Evolutionary conservation across 1,140 invertebrate species (phyloP), one percentile per base, ranked within the genome.

Genomic region (Tetramorium parvispinum): DNA sequence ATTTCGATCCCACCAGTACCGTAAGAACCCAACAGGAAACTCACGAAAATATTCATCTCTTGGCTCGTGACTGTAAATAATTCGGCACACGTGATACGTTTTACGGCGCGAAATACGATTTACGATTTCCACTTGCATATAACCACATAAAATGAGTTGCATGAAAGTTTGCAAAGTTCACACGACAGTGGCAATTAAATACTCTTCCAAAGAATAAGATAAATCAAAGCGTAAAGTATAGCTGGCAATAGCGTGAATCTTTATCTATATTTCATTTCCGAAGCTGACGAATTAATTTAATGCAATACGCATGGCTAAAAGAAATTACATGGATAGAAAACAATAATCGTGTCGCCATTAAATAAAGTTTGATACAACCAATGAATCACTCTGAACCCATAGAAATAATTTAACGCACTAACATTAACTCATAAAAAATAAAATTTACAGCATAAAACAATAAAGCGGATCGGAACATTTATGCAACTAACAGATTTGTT

Each of bases 31-130:
- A 24, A 66, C 32, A 73, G 7, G 53, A 57, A 24, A 82, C 13
- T 82, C 66, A 73, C 79, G 53, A 82, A 82, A 51, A 82, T 73
- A 82, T 59, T 73, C 40, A 73, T 82, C 79, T 73, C 53, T 46
- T 59, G 79, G 66, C 4, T 73, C 66, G 66, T 82, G 79, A 73
- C 49, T 70, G 49, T 70, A 55, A 81, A 81, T 55, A 71, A 81
- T 81, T 81, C 65, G 37, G 76, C 76, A 43, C 65, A 55, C 49
- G 65, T 55, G 32, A 71, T 70, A 71, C 21, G 18, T 53, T 55
- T 81, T 43, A 27, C 37, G 37, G 6, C 49, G 21, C 16, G 21
- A 70, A 81, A 53, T 32, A 18, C 51, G 37, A 81, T 81, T 78
- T 81, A 55, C 21, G 63, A 81, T 71, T 81, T 81, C 18, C 37